Percentiles rank a stretch among this genome's conserved stretches.
Conservation (phyloP, 2,888 invertebrate genomes). For the Hypomecis atomaria region DNA sequence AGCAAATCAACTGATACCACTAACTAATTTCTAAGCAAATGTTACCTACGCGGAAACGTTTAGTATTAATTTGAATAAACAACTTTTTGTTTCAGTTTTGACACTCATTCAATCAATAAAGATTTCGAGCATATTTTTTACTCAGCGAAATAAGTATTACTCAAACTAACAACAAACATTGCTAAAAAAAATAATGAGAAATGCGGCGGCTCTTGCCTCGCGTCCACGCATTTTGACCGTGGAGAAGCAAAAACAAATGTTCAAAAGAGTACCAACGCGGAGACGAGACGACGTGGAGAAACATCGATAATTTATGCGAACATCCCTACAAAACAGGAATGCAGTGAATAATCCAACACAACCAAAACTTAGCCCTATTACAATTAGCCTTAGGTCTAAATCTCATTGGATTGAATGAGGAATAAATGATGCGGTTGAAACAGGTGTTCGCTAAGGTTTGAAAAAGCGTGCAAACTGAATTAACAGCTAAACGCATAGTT, state of each 20-base stretch:
- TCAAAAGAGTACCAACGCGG: constrained; percentile 67
- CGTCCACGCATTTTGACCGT: constrained; percentile 62
- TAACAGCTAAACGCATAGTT: accelerated
- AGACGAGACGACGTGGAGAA: constrained; percentile 59
- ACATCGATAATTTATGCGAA: constrained; percentile 84
- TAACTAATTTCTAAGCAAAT: constrained; percentile 70
- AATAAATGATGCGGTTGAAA: constrained; percentile 78
- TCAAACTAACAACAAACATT: constrained; percentile 42
- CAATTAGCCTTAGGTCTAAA: constrained; percentile 32
- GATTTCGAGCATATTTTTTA: too few relatives aligned
- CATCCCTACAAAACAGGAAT: constrained; percentile 82
- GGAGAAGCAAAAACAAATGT: constrained; percentile 79
- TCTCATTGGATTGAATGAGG: constrained; percentile 41
- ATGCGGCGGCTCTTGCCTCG: constrained; percentile 64
- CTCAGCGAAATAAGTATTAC: too few relatives aligned
- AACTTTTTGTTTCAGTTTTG: too few relatives aligned
- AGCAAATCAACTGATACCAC: constrained; percentile 67
- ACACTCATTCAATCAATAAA: too few relatives aligned
- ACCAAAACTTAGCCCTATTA: constrained; percentile 47
- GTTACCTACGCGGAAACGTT: constrained; percentile 56
- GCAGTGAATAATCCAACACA: constrained; percentile 50
- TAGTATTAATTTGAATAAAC: constrained; percentile 28
- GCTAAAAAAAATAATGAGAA: constrained; percentile 7
- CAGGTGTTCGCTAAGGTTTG: constrained; percentile 79
- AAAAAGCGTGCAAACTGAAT: constrained; percentile 44